Evolutionary conservation across 2,888 invertebrate genomes (phyloP), one percentile per base, ranked within the genome.

Genomic region (Galerucella nymphaeae): DNA sequence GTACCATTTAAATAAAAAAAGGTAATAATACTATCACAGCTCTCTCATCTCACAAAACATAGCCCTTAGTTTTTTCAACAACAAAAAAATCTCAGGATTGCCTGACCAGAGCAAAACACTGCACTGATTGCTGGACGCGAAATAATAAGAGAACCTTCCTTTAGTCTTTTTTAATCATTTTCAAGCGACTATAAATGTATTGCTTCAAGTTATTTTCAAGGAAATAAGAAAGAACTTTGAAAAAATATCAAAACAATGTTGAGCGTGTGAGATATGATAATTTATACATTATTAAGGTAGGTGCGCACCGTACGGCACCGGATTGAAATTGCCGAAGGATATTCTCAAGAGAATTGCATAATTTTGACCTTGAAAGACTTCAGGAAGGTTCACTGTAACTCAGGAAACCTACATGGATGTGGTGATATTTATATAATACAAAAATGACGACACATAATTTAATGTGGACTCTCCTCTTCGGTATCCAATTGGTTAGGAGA

Each of bases 401-500:
- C 64, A 69, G 53, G 63, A 69, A 59, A 63, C 64, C 72, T 72
- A 72, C 72, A 57, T 65, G 72, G 72, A 69, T 68, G 65, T 72
- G 57, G 72, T 72, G 72, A 72, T 72, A 62, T 59, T 38, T 59
- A 59, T 62, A 69, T n/a, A 64, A 69, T 72, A 65, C 48, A 61
- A 72, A 69, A 64, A 64, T 53, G 45, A 70, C 70, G 53, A 58
- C 70, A 66, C 57, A 45, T 38, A 59, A 30, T 88, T 88, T 93
- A 93, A 88, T 93, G 93, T 82, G 93, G 93, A 79, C 88, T 88
- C 85, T 94, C 94, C 87, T 94, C 94, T 86, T 93, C 93, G 74
- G 93, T 93, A 86, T 95, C 94, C 82, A 94, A 92, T 79, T 94
- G 94, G 86, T 93, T 94, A 79, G 95, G 95, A 82, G 95, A 95